These are phyloP conservation scores for Sinotaia quadrata DNA, from an alignment of 2,888 invertebrate species.

Conservation along the genomic window DNA sequence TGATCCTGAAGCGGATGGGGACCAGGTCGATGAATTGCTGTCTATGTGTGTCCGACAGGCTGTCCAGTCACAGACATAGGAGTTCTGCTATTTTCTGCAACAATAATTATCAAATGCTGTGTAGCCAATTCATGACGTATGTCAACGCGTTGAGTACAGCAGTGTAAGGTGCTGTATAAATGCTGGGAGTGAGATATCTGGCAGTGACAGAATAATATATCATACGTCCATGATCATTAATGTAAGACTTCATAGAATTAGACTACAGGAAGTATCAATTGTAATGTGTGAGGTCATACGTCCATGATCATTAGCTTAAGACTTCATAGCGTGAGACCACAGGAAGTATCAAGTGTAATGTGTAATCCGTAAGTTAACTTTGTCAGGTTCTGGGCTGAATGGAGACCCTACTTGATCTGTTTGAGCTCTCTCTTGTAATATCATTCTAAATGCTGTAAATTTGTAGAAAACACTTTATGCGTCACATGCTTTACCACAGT, in stretches of 20 bases:
- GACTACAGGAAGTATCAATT: not conserved
- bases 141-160: not conserved
- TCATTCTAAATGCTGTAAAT: too few species aligned
- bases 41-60: slow-evolving; percentile 69
- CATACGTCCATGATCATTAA: too few species aligned
- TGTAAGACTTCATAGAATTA: not conserved
- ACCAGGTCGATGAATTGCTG: slow-evolving; percentile 69
- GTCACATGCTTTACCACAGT: too few species aligned
- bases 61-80: slow-evolving; percentile 49
- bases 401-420: too few species aligned
- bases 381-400: not conserved
- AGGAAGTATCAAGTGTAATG: too few species aligned
- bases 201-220: not conserved
- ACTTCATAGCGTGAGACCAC: too few species aligned
- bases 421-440: too few species aligned
- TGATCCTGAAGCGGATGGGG: slow-evolving; percentile 68
- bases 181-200: not conserved
- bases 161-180: not conserved
- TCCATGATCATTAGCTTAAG: too few species aligned
- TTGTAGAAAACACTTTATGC: too few species aligned
- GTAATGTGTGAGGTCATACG: too few species aligned
- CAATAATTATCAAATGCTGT: not conserved
- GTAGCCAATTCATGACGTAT: too few species aligned
- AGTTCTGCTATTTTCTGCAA: not conserved
- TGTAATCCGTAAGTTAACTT: too few species aligned